Evolutionary conservation across 2,888 invertebrate species (phyloP), one percentile per base, ranked within the genome.

Genomic region (Lysandra coridon): DNA sequence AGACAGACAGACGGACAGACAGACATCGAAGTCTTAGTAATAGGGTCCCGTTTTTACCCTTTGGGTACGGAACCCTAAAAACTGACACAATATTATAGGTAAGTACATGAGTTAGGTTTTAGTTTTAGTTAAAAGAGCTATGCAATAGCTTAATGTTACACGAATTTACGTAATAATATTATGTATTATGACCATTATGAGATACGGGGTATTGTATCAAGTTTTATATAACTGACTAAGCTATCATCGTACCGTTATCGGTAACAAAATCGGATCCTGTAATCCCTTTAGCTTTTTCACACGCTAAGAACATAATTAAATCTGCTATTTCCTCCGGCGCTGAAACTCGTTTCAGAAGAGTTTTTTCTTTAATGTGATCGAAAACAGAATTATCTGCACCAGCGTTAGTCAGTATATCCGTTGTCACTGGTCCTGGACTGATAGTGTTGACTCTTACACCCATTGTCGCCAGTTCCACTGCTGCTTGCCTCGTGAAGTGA

Each of bases 401-500:
- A 7, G 79, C 77, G 53, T 81, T 78, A 5, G 60, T 60, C n/a
- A 64, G 17, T 2, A 82, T 79, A 57, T 83, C 82, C 10, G 82
- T 83, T 23, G 49, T 78, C 2, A 82, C 82, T 1, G 83, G 82
- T 33, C 83, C 82, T 17, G 82, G 97, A 86, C 96, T 96, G 0
- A 97, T 96, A 78, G 95, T 92, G 86, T 97, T 97, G 0, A 97
- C 96, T 78, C 97, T 91, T 0, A 97, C 95, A 17, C 87, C 92
- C 83, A 94, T 92, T 0, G 88, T 80, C 78, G 95, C 95, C n/a
- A 96, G 87, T 84, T 96, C 97, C 75, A 97, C 87, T 10, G 97
- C 97, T 10, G 95, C 89, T 85, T 96, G 96, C 82, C 95, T 91
- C 1, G 97, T 97, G 82, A 98, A 95, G 84, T 97, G 97, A 87